phyloP scores from a whole-genome alignment of 2,888 invertebrate genomes.

The Coenonympha arcania region DNA sequence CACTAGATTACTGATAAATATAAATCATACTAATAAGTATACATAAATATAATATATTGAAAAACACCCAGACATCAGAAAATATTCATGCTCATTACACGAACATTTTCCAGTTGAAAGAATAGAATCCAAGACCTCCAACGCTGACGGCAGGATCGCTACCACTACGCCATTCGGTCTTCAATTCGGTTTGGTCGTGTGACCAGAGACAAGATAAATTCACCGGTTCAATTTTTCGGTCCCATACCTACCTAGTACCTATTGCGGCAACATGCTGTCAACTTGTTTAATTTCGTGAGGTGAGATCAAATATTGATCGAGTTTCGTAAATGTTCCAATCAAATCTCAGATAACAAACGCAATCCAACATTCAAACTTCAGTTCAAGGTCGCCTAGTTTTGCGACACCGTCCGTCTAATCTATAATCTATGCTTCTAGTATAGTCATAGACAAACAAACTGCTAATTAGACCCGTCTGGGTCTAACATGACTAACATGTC shows the following conservation, averaged over 20 bases:
- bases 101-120: too few species aligned
- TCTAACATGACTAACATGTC: background rate
- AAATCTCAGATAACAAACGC: slow-evolving; percentile 8
- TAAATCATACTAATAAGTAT: too few species aligned
- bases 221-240: background rate
- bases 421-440: slow-evolving; percentile 1
- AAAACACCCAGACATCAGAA: too few species aligned
- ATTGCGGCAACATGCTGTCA: too few species aligned
- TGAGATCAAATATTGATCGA: slow-evolving; percentile 16
- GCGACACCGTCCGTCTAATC: slow-evolving; percentile 1
- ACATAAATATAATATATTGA: too few species aligned
- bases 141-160: too few species aligned
- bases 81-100: too few species aligned
- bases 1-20: too few species aligned
- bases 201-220: background rate
- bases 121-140: too few species aligned
- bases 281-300: slow-evolving; percentile 2
- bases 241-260: too few species aligned
- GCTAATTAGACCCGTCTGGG: slow-evolving; percentile 1
- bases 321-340: slow-evolving; percentile 10
- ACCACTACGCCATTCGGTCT: too few species aligned
- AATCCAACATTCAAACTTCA: slow-evolving; percentile 14
- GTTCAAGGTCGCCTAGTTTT: slow-evolving; percentile 21
- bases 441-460: slow-evolving; percentile 1
- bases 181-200: too few species aligned